Evolutionary conservation across 2,888 invertebrate genomes (phyloP).

Genomic region (Helleia helle): DNA sequence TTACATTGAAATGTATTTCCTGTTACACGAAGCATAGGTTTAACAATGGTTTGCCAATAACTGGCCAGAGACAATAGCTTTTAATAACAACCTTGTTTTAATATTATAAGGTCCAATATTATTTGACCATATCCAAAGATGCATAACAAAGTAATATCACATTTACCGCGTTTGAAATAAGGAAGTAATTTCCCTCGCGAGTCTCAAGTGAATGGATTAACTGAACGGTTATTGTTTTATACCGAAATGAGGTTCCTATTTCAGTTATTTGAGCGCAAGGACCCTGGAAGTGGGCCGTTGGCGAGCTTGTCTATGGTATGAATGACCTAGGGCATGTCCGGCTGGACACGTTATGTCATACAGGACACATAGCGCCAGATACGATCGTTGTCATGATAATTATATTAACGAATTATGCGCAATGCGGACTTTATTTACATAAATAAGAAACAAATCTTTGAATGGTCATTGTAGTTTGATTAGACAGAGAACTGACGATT

Average conservation of each 20-base stretch:
- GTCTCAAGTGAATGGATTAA: conserved; percentile 12
- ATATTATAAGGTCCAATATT: background rate
- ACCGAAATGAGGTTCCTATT: conserved; percentile 10
- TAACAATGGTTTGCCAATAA: conserved; percentile 5
- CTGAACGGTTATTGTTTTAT: conserved; percentile 11
- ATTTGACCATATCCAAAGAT: background rate
- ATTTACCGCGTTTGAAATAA: background rate
- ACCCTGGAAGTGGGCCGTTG: conserved; percentile 9
- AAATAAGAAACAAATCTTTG: too few relatives aligned
- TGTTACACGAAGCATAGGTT: background rate
- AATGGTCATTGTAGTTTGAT: too few relatives aligned
- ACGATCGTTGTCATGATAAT: background rate
- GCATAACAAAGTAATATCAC: background rate
- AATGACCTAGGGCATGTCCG: background rate
- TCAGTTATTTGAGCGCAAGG: conserved; percentile 14
- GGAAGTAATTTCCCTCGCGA: background rate
- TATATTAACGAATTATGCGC: background rate
- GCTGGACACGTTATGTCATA: background rate
- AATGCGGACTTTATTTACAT: too few relatives aligned
- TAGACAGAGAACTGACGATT: too few relatives aligned
- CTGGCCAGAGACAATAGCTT: background rate
- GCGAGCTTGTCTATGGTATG: background rate
- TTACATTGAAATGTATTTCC: background rate
- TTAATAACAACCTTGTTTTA: background rate
- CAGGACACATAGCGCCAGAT: background rate